Base-by-base conservation (phyloP, 2,888 invertebrate genomes). In the Chrysolina americana region DNA sequence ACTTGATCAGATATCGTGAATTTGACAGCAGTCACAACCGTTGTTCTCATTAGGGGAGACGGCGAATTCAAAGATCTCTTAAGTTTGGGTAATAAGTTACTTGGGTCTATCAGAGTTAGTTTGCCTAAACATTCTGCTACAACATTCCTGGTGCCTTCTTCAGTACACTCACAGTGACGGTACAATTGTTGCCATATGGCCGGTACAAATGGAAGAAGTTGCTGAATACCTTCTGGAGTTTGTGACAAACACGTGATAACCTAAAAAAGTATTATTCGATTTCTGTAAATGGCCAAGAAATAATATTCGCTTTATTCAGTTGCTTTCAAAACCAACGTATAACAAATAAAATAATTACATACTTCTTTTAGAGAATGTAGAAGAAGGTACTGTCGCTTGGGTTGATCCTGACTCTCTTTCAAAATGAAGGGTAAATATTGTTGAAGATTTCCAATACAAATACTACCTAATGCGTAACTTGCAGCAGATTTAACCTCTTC, bases 401-500 rank as follows among this genome's bases (percentile, higher is more conserved):
- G 97, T 86, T 98, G 96, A 48, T 94, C 94, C 83, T 97, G 96
- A 79, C 99, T 99, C 89, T 99, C 98, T 74, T 94, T 91, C 56
- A 99, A 90, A 77, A 99, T 96, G 85, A 98, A 96, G 0, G 99
- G 98, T 83, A 99, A 91, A 89, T 97, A 99, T 83, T 95, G 94
- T 13, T 94, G 94, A 80, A 99, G 89, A 89, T 98, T 99, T 63
- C 99, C 99, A 72, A 98, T 97, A 8, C 97, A 96, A 28, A 99
- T 94, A 70, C 97, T 97, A 19, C 99, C 98, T 64, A 99, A 91
- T 0, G 99, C 96, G 88, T 98, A 98, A 80, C 98, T 98, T 15
- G 99, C 99, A 0, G 98, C 98, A 0, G 97, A 96, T 88, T 99
- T 99, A 2, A 99, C 96, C 88, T 99, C 98, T 88, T 99, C 99